Percentiles rank a stretch among this genome's conserved stretches.
Conservation (phyloP, 2,113 vertebrate species). For the human (Homo sapiens) region DNA sequence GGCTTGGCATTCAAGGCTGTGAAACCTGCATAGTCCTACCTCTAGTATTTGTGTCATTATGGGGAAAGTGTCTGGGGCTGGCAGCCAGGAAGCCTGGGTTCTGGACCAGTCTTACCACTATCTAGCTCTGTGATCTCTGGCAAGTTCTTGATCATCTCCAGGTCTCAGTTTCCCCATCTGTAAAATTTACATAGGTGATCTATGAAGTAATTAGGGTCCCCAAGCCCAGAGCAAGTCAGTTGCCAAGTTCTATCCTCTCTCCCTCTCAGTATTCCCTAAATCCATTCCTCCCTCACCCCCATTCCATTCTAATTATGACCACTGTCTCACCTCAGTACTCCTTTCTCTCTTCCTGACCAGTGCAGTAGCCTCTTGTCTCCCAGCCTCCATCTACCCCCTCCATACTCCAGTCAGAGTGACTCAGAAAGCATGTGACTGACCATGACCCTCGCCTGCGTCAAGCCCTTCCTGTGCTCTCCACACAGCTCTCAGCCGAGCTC, state of each 20-base stretch:
- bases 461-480: neutral
- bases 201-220: neutral
- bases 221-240: neutral
- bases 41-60: neutral
- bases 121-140: neutral
- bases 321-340: too few species aligned
- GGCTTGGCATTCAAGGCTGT: neutral
- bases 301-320: neutral
- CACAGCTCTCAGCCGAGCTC: neutral
- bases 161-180: neutral
- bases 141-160: neutral
- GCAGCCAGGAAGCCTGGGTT: neutral
- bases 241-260: neutral
- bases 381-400: neutral
- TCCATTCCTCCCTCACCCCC: accelerated
- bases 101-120: neutral
- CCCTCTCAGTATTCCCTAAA: neutral
- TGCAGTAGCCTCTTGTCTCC: neutral
- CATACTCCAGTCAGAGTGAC: neutral
- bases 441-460: neutral
- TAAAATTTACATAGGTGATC: neutral
- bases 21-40: neutral
- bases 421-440: neutral
- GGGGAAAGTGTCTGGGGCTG: neutral
- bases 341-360: neutral